Evolutionary conservation across 1,140 invertebrate species (phyloP).

Genomic region (Apis florea): DNA sequence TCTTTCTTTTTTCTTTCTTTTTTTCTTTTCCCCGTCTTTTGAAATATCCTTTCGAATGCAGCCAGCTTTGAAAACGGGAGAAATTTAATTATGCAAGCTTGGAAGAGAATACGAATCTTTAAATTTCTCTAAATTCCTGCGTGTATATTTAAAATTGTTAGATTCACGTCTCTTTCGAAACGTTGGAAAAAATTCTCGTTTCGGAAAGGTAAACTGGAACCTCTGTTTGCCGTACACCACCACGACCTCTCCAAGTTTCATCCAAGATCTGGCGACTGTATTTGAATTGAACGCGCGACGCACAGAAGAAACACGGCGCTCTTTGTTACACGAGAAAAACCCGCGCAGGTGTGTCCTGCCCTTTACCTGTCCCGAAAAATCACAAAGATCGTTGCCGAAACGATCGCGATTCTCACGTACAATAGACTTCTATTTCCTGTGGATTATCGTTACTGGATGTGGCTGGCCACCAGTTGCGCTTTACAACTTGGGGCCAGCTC

Average conservation of each 20-base stretch:
- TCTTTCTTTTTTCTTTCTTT: no score
- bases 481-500: neutral
- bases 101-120: no score
- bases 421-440: neutral
- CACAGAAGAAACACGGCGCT: neutral
- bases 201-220: neutral
- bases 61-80: no score
- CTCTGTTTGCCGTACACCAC: neutral
- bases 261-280: constrained; percentile 7
- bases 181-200: neutral
- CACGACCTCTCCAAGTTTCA: neutral
- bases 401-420: constrained; percentile 1
- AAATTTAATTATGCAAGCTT: no score
- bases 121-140: no score
- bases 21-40: no score
- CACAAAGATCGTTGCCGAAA: neutral
- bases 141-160: no score
- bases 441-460: neutral
- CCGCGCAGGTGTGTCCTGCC: constrained; percentile 22
- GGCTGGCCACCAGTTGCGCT: constrained; percentile 1
- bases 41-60: no score
- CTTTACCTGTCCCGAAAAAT: constrained; percentile 31
- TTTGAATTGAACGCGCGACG: neutral
- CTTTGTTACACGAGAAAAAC: constrained; percentile 38
- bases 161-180: neutral